Conservation (phyloP, 2,888 invertebrate species). For the Hyposoter didymator region DNA sequence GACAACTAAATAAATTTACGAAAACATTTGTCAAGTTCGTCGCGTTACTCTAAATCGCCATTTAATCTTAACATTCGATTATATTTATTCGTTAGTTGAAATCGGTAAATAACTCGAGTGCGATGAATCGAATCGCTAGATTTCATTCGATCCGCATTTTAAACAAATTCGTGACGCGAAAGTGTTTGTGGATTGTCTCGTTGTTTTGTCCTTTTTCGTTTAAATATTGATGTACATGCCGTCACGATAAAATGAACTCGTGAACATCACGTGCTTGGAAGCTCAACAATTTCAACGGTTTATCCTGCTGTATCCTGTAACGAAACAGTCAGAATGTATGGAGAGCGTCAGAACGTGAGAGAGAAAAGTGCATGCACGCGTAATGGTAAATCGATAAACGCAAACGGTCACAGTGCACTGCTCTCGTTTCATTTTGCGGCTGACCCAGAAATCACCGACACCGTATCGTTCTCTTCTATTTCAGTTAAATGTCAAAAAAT, state of each 20-base stretch:
- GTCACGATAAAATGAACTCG: neutral
- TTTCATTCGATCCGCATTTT: conserved; percentile 18
- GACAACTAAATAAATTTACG: neutral
- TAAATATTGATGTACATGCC: conserved; percentile 13
- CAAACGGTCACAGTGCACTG: conserved; percentile 46
- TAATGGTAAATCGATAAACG: conserved; percentile 65
- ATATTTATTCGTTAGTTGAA: conserved; percentile 10
- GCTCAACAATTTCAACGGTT: conserved; percentile 25
- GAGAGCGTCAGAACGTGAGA: conserved; percentile 10
- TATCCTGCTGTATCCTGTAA: conserved; percentile 16
- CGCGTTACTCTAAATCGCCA: neutral
- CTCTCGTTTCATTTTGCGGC: conserved; percentile 43
- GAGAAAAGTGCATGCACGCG: conserved; percentile 29
- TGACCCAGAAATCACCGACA: conserved; percentile 49
- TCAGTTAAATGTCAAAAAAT: neutral
- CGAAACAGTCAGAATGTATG: conserved; percentile 18
- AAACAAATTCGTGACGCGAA: conserved; percentile 1
- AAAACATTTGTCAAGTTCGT: neutral
- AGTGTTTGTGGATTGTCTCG: conserved; percentile 12
- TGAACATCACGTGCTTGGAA: conserved; percentile 15
- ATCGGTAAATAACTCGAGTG: conserved; percentile 1
- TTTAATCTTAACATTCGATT: neutral
- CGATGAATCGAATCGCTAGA: conserved; percentile 46
- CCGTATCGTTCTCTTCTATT: conserved; percentile 4
- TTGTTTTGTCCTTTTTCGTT: conserved; percentile 6